Evolutionary conservation across 2,888 invertebrate genomes (phyloP).

Genomic region (Calameuta idolon): DNA sequence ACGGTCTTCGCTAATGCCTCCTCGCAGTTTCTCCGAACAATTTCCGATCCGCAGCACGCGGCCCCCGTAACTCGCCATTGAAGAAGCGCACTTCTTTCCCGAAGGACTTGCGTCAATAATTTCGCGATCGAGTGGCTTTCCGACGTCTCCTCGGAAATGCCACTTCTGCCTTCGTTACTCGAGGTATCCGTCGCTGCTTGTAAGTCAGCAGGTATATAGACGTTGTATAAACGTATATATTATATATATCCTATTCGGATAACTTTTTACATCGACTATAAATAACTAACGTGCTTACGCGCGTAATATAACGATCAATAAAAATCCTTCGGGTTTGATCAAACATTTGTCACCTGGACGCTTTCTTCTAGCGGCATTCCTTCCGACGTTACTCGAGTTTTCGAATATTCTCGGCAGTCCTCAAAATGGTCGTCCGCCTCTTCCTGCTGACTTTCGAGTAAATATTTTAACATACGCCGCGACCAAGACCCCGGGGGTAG

Average conservation of each 20-base stretch:
- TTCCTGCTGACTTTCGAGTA: background rate
- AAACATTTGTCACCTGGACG: background rate
- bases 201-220: background rate
- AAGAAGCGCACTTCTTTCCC: background rate
- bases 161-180: conserved; percentile 1
- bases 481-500: too few relatives aligned
- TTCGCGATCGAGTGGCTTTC: background rate
- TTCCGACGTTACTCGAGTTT: background rate
- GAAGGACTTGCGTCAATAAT: conserved; percentile 3
- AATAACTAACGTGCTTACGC: background rate
- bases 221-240: background rate
- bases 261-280: background rate
- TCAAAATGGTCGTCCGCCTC: background rate
- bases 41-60: background rate
- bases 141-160: background rate
- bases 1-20: background rate
- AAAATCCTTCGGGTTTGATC: background rate
- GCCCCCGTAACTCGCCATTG: background rate
- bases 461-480: background rate
- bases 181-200: background rate
- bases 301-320: background rate
- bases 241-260: background rate
- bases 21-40: background rate
- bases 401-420: background rate
- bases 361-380: background rate